Base-by-base conservation (phyloP, 2,113 vertebrate genomes). In the Dicerorhinus sumatrensis region DNA sequence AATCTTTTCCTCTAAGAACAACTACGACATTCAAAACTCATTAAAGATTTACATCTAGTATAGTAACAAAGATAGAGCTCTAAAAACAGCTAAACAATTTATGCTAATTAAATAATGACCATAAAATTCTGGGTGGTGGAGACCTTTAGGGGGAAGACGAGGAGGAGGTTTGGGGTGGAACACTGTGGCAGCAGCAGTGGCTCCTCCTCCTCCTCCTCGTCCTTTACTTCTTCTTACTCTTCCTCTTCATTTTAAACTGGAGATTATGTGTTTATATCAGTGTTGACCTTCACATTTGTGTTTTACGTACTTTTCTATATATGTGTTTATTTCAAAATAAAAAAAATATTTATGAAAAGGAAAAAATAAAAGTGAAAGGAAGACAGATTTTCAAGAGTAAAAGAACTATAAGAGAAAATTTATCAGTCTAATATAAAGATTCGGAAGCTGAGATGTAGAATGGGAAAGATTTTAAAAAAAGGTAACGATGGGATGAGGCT, bases 131-230 rank as follows among this genome's bases (percentile, higher is more conserved):
- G 46, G 18, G 27, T 75, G 8, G 1, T 84, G 12, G 33, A 21
- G 42, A 54, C 7, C 8, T 90, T 39, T 12, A 46, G 12, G 8
- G 18, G 80, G 46, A 63, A 69, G 23, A 69, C 25, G 20, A 48
- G 58, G 33, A 46, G 4, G 51, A 51, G 14, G 33, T 0, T 11
- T 33, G 54, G 36, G 20, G 27, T n/a, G 18, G 10, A 58, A 85
- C 27, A 46, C 7, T 1, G 5, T 27, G 0, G 8, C 21, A 6
- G 13, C 29, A 8, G 1, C 17, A 33, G 3, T 4, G n/a, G 6
- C 7, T 54, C 10, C 8, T 73, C 63, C 5, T n/a, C 39, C n/a
- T 8, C 12, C 42, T 39, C 9, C 21, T 39, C 11, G 5, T 25
- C 14, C 33, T 51, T 60, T 56, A 23, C 6, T 39, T 58, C 31